These are phyloP conservation scores for Pogona vitticeps DNA, from an alignment of 2,113 vertebrate genomes.

Conservation along the genomic window DNA sequence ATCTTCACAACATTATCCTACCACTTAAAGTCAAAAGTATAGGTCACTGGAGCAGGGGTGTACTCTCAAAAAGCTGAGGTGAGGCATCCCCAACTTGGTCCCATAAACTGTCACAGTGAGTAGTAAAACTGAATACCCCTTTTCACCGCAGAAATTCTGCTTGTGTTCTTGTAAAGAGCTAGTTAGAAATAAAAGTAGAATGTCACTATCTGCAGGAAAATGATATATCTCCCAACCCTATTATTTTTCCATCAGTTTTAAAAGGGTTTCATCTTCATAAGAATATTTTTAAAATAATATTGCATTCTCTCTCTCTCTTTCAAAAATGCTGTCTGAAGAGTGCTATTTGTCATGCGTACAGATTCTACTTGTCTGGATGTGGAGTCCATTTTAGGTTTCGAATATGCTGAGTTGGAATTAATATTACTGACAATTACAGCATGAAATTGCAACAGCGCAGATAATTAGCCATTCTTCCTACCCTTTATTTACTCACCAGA, in stretches of 20 bases:
- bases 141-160: not conserved
- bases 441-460: conserved; percentile 47
- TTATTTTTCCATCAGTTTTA: conserved; percentile 24
- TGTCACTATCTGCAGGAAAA: not conserved
- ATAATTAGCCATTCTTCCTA: conserved; percentile 57
- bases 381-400: conserved; percentile 50
- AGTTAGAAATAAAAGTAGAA: not conserved
- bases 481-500: conserved; percentile 51
- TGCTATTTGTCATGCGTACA: conserved; percentile 45
- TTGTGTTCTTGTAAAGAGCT: not conserved
- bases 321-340: not conserved
- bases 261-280: not conserved
- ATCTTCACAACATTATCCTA: not conserved
- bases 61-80: too few relatives aligned
- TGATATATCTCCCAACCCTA: not conserved
- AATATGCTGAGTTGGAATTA: conserved; percentile 44
- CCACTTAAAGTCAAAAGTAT: not conserved
- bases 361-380: conserved; percentile 40
- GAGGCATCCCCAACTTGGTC: too few relatives aligned
- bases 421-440: conserved; percentile 40
- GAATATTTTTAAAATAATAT: not conserved
- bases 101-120: too few relatives aligned
- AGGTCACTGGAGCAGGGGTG: too few relatives aligned
- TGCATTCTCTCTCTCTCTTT: not conserved
- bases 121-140: too few relatives aligned